phyloP scores from a whole-genome alignment of 2,113 vertebrate genomes.

The Cathartes aura region DNA sequence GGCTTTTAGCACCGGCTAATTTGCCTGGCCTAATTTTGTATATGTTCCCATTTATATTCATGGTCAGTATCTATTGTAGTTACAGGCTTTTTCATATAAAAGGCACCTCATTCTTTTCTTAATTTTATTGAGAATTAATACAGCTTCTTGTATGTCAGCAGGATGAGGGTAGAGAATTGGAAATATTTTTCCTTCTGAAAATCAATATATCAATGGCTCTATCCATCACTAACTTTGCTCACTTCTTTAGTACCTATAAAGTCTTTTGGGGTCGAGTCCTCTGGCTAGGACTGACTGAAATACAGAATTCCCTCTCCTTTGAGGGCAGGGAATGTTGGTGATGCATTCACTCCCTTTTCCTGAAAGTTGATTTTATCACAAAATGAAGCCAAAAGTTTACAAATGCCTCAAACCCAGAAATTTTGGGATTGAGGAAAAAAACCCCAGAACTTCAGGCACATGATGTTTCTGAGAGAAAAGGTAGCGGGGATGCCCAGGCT shows the following conservation, averaged over 20 bases:
- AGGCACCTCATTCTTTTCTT: constrained; percentile 7
- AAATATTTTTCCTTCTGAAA: constrained; percentile 16
- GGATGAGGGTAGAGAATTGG: background rate
- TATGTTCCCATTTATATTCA: constrained; percentile 55
- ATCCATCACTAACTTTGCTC: background rate
- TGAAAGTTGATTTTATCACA: background rate
- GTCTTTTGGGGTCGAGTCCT: background rate
- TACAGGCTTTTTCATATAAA: constrained; percentile 22
- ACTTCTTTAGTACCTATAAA: background rate
- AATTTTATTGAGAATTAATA: constrained; percentile 44
- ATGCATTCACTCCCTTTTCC: background rate
- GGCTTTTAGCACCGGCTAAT: constrained; percentile 51
- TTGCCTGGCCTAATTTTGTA: constrained; percentile 46
- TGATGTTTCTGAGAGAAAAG: background rate
- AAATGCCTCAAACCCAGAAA: background rate
- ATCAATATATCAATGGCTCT: background rate
- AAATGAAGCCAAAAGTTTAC: background rate
- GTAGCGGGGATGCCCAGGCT: background rate
- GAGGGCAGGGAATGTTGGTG: background rate
- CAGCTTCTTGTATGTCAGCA: constrained; percentile 18
- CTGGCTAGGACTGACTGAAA: background rate
- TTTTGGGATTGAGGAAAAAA: background rate
- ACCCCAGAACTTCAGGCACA: background rate
- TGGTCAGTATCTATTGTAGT: constrained; percentile 39
- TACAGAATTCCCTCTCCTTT: background rate